Evolutionary conservation across 2,113 vertebrate genomes (phyloP), one percentile per base, ranked within the genome.

Genomic region (Rhodinocichla rosea): DNA sequence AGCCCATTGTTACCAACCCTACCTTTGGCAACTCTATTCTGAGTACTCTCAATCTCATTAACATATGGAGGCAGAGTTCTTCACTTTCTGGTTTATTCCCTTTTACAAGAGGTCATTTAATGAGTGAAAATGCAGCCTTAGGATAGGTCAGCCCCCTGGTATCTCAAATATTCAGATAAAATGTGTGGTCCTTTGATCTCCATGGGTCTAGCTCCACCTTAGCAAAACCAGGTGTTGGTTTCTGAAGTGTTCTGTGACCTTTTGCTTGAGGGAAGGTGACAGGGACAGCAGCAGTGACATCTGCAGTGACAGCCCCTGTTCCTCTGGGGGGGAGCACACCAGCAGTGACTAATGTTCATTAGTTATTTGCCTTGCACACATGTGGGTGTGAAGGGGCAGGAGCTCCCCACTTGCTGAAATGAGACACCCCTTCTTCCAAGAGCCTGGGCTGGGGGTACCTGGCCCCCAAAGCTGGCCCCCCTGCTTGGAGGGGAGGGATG

Each of bases 281-380:
- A 3, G 1, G 19, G 76, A 14, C 16, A 33, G 47, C 71, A 4
- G n/a, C 9, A 73, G 22, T 8, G 50, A 27, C 8, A 9, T 26
- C 65, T 71, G 52, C 14, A 3, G 11, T 17, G 85, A 13, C 85
- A 70, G 4, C 12, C 28, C 28, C 4, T 30, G 2, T 35, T 81
- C 44, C 74, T 76, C 21, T 11, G 21, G 49, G 49, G 64, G 68
- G n/a, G 78, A 59, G 9, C 37, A 3, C 8, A 2, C 22, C 11
- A 47, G 52, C 53, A 26, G 39, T 35, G 71, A 14, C 20, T 10
- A 0, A 4, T 1, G 1, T 24, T 50, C 32, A 0, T 30, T 7
- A 1, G 1, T 44, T 64, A 1, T 5, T 70, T n/a, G 14, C 39
- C 13, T 62, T 67, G 44, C 5, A 2, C 39, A 7, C 1, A 0